Evolutionary conservation across 2,888 invertebrate genomes (phyloP), one percentile per base, ranked within the genome.

Genomic region (Pyrocoelia pectoralis): DNA sequence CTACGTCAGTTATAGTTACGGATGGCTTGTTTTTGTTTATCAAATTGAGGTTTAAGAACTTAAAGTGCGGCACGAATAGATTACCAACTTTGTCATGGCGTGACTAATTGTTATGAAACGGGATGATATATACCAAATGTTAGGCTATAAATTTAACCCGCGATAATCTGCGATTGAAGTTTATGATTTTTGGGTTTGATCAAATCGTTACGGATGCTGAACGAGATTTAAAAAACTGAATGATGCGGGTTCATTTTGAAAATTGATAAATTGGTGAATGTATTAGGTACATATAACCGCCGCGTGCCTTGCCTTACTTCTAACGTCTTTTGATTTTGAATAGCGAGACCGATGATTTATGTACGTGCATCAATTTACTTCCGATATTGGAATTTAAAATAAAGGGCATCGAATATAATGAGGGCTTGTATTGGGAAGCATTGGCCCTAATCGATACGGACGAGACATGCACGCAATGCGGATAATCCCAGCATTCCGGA

Each of bases 391-490:
- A 64, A 67, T 59, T 67, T 67, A 65, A 67, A 62, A 63, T 65
- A 61, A 66, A 59, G 65, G 54, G 50, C 65, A 56, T 52, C 51
- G 61, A 68, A 70, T 70, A 72, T 73, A 73, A 73, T 73, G 72
- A 71, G 70, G 68, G 69, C 66, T 70, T 72, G 69, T 72, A 70
- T 71, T 51, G 69, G n/a, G 69, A 69, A 71, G 68, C 67, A 70
- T 69, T 66, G 64, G 66, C 68, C 69, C 60, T 73, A 74, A 73
- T 74, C 72, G 73, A 73, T 73, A 67, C 70, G 73, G 55, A 61
- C 53, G 73, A 74, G 75, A 76, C 77, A 76, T 59, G 75, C 76
- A 77, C 77, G 77, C 77, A 77, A 74, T 77, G 77, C 77, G 75
- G 77, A 77, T 77, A 77, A 77, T 77, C 76, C 75, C 63, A 70